Evolutionary conservation across 2,797 vertebrate genomes (phyloP).

Genomic region (Aeoliscus strigatus): DNA sequence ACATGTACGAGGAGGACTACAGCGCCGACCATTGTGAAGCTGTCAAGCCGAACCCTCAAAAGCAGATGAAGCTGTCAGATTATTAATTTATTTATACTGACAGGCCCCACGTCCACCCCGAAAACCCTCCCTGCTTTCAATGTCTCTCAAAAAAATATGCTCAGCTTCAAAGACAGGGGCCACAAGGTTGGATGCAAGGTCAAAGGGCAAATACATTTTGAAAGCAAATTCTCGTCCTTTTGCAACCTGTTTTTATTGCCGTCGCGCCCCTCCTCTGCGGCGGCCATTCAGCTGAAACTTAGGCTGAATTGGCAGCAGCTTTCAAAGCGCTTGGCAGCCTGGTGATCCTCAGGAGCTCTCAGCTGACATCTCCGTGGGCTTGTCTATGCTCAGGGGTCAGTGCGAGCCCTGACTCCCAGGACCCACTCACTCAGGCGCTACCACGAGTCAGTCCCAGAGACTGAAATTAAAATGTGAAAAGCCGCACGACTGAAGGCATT

Average conservation of each 20-base stretch:
- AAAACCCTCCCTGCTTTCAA: slow-evolving; percentile 68
- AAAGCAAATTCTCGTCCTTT: slow-evolving; percentile 82
- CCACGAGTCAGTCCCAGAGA: slow-evolving; percentile 81
- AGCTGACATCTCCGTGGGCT: slow-evolving; percentile 80
- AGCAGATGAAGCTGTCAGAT: slow-evolving; percentile 86
- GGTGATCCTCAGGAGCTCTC: slow-evolving; percentile 82
- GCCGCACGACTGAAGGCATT: slow-evolving; percentile 79
- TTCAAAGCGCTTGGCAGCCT: slow-evolving; percentile 86
- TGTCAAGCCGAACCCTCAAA: slow-evolving; percentile 78
- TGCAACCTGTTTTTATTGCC: slow-evolving; percentile 90
- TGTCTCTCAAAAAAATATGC: slow-evolving; percentile 73
- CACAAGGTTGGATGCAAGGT: slow-evolving; percentile 69
- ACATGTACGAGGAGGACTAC: slow-evolving; percentile 75
- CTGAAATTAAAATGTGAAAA: slow-evolving; percentile 90
- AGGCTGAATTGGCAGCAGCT: slow-evolving; percentile 93
- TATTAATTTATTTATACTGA: slow-evolving; percentile 83
- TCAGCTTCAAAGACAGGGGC: slow-evolving; percentile 76
- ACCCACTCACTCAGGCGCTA: slow-evolving; percentile 78
- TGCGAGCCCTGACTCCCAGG: slow-evolving; percentile 78
- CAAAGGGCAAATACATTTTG: slow-evolving; percentile 79
- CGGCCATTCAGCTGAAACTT: slow-evolving; percentile 86
- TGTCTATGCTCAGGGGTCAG: slow-evolving; percentile 82
- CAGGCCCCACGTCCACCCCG: slow-evolving; percentile 63
- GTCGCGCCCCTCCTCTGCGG: slow-evolving; percentile 81
- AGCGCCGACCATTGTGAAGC: slow-evolving; percentile 76